Base-by-base conservation (phyloP, 92 coral and sea anemone genomes). In the Heliopora coerulea region DNA sequence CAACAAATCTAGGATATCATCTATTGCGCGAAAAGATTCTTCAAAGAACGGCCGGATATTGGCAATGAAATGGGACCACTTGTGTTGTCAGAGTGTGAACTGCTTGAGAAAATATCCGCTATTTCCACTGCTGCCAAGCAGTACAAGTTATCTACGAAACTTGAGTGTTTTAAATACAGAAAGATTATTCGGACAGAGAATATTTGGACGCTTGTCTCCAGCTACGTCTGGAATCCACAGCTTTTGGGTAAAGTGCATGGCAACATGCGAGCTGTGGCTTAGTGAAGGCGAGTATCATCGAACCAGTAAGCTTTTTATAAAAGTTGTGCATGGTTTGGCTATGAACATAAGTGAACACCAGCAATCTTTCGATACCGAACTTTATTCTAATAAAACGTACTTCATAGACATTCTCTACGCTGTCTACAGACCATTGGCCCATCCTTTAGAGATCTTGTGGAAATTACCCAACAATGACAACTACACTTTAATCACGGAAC, bases 121-220 rank as follows among this genome's bases (percentile, higher is more conserved):
- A 57, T 91, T 91, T 28, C 97, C 97, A 0, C 39, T 32, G 7
- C 56, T 89, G 67, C 90, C 97, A n/a, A 78, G 49, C 56, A 58
- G 83, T 52, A 82, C 83, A 20, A 29, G 62, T 10, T 75, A 73
- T 39, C 54, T 88, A 57, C 84, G 82, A 20, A 59, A 61, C 56
- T 62, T 79, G 3, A 82, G 86, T 46, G 78, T 74, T 59, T 80
- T 89, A 9, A 68, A 78, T 37, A 82, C 80, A 56, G 87, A 77
- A 12, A 68, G 42, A 37, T 83, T 91, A 92, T 88, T 82, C 32
- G 97, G 87, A 58, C 91, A 91, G 61, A 79, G 97, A 66, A 83
- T 91, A 18, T 62, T 80, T 78, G 97, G 97, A 20, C 84, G 62
- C 20, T 33, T 91, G 21, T 74, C 79, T 39, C 93, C 97, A 1